Percentiles rank a stretch among this genome's conserved stretches.
phyloP scores from a whole-genome alignment of 2,113 vertebrate genomes.

The Maccullochella peelii region DNA sequence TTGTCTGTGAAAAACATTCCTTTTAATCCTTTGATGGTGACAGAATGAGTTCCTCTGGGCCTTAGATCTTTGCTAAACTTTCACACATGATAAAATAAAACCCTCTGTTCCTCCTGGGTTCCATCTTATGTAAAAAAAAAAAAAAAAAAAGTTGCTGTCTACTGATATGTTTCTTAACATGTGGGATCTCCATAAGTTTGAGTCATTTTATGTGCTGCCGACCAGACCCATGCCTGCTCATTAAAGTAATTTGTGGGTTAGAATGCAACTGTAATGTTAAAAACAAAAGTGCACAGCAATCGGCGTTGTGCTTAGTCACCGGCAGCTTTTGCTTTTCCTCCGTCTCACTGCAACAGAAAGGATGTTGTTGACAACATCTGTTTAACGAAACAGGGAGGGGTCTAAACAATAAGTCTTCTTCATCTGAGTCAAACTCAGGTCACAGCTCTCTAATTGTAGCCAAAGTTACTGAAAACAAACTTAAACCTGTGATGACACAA shows the following conservation, averaged over 20 bases:
- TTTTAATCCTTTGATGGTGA: conserved; percentile 68
- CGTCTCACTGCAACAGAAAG: conserved; percentile 30
- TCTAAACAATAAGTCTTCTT: conserved; percentile 55
- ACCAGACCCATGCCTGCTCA: conserved; percentile 68
- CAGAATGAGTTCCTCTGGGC: conserved; percentile 54
- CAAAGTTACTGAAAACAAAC: conserved; percentile 35
- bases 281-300: conserved; percentile 75
- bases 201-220: conserved; percentile 73
- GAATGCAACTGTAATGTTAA: conserved; percentile 73
- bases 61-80: conserved; percentile 68
- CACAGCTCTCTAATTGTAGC: conserved; percentile 52
- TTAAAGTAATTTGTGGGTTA: conserved; percentile 77
- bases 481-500: conserved; percentile 31
- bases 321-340: conserved; percentile 30
- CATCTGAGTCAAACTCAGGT: conserved; percentile 64
- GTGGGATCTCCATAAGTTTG: conserved; percentile 75
- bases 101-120: conserved; percentile 33
- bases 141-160: conserved; percentile 8
- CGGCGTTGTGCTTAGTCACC: conserved; percentile 57
- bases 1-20: conserved; percentile 68
- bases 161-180: conserved; percentile 70
- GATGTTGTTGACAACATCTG: conserved; percentile 68
- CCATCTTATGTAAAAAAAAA: conserved; percentile 30
- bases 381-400: conserved; percentile 67
- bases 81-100: conserved; percentile 71